A percentile compares a stretch with the other conserved stretches of the same genome.
Evolutionary conservation across 2,797 vertebrate genomes (phyloP).

Genomic region (Helostoma temminkii): DNA sequence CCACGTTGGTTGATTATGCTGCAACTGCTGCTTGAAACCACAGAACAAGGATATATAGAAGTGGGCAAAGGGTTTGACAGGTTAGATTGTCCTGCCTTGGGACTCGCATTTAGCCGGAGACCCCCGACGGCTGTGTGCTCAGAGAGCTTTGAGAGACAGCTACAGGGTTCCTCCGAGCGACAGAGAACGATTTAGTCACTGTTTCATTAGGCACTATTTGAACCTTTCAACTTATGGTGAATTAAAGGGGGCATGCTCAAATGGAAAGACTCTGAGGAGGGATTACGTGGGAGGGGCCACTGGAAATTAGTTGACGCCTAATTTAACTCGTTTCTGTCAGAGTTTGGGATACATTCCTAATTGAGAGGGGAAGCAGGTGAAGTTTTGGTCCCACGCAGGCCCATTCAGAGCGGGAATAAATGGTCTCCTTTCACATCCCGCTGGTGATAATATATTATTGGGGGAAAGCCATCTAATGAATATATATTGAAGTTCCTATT

Average conservation of each 20-base stretch:
- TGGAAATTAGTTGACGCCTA: slow-evolving; percentile 98
- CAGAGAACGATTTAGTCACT: slow-evolving; percentile 94
- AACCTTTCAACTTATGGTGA: slow-evolving; percentile 99
- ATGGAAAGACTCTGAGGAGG: slow-evolving; percentile 84
- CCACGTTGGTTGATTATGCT: slow-evolving; percentile 88
- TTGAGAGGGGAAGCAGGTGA: slow-evolving; percentile 99
- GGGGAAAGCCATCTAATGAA: slow-evolving; percentile 95
- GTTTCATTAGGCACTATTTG: slow-evolving; percentile 98
- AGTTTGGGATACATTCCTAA: slow-evolving; percentile 99
- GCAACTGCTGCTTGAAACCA: slow-evolving; percentile 79
- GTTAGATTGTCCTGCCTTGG: slow-evolving; percentile 86
- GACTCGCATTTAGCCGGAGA: slow-evolving; percentile 80
- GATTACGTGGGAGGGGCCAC: slow-evolving; percentile 95
- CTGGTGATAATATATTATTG: slow-evolving; percentile 94
- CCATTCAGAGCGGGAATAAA: slow-evolving; percentile 95
- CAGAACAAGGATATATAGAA: slow-evolving; percentile 81
- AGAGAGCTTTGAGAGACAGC: slow-evolving; percentile 87
- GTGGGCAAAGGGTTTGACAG: slow-evolving; percentile 86
- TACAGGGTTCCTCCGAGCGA: slow-evolving; percentile 86
- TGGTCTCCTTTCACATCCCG: slow-evolving; percentile 91
- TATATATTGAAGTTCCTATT: slow-evolving; percentile 96
- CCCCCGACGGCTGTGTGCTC: slow-evolving; percentile 83
- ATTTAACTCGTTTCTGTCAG: slow-evolving; percentile 99
- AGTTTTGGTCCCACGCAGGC: slow-evolving; percentile 94
- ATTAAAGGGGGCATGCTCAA: slow-evolving; percentile 94